phyloP scores from a whole-genome alignment of 1,140 invertebrate genomes.

The Drosophila sechellia region DNA sequence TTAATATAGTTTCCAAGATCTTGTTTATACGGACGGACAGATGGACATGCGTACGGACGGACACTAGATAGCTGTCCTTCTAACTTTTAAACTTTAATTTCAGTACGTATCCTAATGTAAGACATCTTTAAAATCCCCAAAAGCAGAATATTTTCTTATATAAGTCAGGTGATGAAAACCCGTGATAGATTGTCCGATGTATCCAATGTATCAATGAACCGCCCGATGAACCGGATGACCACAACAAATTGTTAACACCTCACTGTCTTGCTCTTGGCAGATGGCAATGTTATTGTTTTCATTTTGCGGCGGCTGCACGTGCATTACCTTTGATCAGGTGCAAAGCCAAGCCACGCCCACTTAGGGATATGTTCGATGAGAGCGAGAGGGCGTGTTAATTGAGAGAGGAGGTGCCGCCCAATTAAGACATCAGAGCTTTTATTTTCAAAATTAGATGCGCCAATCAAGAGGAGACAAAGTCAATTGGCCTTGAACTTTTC shows the following conservation, averaged over 20 bases:
- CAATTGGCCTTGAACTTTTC: constrained; percentile 73
- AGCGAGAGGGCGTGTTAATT: constrained; percentile 6
- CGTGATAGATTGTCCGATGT: constrained; percentile 9
- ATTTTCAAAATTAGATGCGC: constrained; percentile 49
- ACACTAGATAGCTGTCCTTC: no score
- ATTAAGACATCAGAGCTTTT: constrained; percentile 45
- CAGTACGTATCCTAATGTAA: no score
- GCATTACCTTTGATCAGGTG: constrained; percentile 45
- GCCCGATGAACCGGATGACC: constrained; percentile 22
- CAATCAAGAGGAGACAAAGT: constrained; percentile 51
- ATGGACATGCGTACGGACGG: no score
- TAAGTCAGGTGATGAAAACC: constrained; percentile 30
- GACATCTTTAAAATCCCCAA: no score
- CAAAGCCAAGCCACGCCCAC: constrained; percentile 34
- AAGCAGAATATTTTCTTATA: no score
- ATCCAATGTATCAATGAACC: not conserved
- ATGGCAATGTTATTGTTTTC: constrained; percentile 47
- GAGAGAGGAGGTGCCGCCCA: constrained; percentile 28
- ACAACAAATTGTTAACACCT: constrained; percentile 36
- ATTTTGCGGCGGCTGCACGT: constrained; percentile 37
- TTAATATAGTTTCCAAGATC: no score
- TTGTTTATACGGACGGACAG: no score
- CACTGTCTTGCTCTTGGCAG: constrained; percentile 40
- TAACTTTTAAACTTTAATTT: no score
- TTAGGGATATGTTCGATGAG: constrained; percentile 6